These are phyloP conservation scores for Cinara cedri DNA, from an alignment of 2,888 invertebrate species.

Conservation along the genomic window DNA sequence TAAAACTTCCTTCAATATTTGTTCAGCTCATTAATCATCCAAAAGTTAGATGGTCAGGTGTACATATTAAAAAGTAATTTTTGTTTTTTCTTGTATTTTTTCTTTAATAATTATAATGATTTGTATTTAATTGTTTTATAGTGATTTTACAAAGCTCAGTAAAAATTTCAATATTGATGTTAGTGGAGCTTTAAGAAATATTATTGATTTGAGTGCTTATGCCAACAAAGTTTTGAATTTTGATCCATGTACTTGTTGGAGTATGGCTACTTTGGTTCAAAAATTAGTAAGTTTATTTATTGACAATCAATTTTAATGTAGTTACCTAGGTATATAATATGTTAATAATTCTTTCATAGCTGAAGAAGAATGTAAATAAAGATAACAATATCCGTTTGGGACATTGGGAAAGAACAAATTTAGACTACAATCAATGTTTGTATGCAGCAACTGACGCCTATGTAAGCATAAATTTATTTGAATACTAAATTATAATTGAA, in stretches of 20 bases:
- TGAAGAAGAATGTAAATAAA: constrained; percentile 53
- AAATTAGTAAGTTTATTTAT: constrained; percentile 64
- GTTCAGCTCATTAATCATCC: constrained; percentile 67
- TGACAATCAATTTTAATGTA: not conserved
- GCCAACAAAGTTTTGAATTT: constrained; percentile 67
- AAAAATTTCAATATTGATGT: constrained; percentile 69
- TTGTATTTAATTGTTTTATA: constrained; percentile 61
- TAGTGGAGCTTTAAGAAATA: constrained; percentile 67
- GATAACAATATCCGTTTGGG: constrained; percentile 40
- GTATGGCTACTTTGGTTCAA: constrained; percentile 68
- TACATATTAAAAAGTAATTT: constrained; percentile 70
- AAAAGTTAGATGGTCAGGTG: constrained; percentile 69
- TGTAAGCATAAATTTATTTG: constrained; percentile 65
- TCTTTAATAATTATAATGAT: not conserved
- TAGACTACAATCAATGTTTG: constrained; percentile 64
- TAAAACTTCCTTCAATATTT: constrained; percentile 68
- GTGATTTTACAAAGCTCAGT: constrained; percentile 70
- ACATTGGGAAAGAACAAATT: constrained; percentile 37
- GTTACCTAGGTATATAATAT: not conserved
- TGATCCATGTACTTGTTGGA: constrained; percentile 66
- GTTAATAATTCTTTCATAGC: constrained; percentile 6
- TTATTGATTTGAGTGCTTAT: constrained; percentile 68
- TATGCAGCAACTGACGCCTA: constrained; percentile 74
- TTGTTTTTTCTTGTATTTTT: not conserved
- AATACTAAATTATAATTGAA: constrained; percentile 57